Percentiles rank a stretch among this genome's conserved stretches.
These are phyloP conservation scores for Eupithecia subumbrata DNA, from an alignment of 2,888 invertebrate species.

Conservation along the genomic window DNA sequence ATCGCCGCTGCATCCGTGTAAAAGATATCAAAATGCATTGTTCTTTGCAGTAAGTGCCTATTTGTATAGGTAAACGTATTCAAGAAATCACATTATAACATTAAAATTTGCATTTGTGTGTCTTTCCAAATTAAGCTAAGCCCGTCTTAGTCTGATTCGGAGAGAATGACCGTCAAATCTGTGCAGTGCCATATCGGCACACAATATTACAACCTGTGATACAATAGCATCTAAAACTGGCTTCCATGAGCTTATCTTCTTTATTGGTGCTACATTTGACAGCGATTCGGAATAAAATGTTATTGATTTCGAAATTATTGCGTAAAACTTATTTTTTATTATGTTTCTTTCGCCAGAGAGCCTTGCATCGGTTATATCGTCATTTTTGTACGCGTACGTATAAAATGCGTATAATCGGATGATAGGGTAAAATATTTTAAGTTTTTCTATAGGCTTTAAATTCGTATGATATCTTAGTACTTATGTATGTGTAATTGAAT, in stretches of 20 bases:
- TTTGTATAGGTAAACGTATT: slow-evolving; percentile 10
- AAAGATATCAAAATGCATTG: slow-evolving; percentile 27
- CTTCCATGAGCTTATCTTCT: slow-evolving; percentile 42
- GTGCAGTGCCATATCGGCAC: slow-evolving; percentile 41
- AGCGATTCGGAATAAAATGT: slow-evolving; percentile 29
- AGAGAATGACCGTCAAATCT: slow-evolving; percentile 40
- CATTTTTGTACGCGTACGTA: slow-evolving; percentile 63
- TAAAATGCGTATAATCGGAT: slow-evolving; percentile 76
- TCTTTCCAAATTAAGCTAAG: slow-evolving; percentile 61
- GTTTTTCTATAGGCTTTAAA: slow-evolving; percentile 74
- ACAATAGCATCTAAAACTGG: slow-evolving; percentile 41
- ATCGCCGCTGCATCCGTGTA: slow-evolving; percentile 15
- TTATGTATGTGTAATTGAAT: slow-evolving; percentile 56
- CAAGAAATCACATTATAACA: background rate
- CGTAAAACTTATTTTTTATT: slow-evolving; percentile 8
- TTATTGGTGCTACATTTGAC: slow-evolving; percentile 53
- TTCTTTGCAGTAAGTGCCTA: background rate
- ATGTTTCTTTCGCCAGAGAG: slow-evolving; percentile 28
- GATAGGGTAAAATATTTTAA: slow-evolving; percentile 68
- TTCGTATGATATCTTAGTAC: slow-evolving; percentile 58
- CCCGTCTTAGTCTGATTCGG: slow-evolving; percentile 58
- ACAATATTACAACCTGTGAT: slow-evolving; percentile 48
- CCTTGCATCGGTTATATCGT: slow-evolving; percentile 77
- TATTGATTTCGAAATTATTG: slow-evolving; percentile 17
- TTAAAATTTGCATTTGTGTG: slow-evolving; percentile 15